phyloP scores from a whole-genome alignment of 2,888 invertebrate genomes.

The Pecten maximus region DNA sequence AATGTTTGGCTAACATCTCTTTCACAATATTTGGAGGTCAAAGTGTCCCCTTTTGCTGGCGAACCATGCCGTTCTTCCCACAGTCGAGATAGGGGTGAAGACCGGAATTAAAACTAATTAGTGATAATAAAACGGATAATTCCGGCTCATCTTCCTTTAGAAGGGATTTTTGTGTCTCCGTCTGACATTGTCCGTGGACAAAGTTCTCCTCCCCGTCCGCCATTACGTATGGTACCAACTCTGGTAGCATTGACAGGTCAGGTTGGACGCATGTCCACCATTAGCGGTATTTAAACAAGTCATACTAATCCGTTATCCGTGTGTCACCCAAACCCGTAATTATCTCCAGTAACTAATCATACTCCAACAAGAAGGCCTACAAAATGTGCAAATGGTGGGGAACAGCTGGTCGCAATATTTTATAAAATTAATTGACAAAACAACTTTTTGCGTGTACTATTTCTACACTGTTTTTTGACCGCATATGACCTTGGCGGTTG shows the following conservation, averaged over 20 bases:
- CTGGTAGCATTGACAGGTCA: neutral
- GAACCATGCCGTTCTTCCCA: neutral
- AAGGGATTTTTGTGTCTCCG: slow-evolving; percentile 4
- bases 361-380: neutral
- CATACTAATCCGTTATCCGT: neutral
- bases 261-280: neutral
- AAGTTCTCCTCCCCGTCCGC: neutral
- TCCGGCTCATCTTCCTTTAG: neutral
- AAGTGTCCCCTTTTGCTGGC: neutral
- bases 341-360: neutral
- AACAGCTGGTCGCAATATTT: neutral
- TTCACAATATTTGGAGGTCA: neutral
- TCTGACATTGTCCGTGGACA: neutral
- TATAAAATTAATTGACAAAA: too few relatives aligned
- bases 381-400: neutral
- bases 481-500: too few relatives aligned
- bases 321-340: neutral
- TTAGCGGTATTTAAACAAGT: neutral
- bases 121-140: neutral
- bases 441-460: neutral
- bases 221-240: neutral
- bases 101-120: neutral
- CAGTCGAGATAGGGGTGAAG: neutral
- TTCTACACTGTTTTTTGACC: too few relatives aligned
- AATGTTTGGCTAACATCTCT: neutral